These are phyloP conservation scores for Drosophila ezoana DNA, from an alignment of 2,888 invertebrate species.

Conservation along the genomic window DNA sequence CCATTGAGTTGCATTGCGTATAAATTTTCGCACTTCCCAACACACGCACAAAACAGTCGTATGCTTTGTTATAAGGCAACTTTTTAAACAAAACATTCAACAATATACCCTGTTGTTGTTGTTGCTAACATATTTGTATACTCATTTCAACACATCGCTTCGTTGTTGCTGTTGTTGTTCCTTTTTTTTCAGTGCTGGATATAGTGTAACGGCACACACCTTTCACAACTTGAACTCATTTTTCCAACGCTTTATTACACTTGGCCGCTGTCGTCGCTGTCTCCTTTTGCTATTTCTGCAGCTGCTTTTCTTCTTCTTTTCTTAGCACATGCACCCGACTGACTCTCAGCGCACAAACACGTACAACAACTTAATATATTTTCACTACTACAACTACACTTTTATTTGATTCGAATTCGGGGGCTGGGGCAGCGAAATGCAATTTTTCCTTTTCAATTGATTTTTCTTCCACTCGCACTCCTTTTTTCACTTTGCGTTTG, in stretches of 20 bases:
- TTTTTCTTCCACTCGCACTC: conserved; percentile 67
- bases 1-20: conserved; percentile 51
- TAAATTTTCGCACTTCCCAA: conserved; percentile 60
- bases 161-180: conserved; percentile 39
- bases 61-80: conserved; percentile 52
- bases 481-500: conserved; percentile 54
- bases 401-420: conserved; percentile 52
- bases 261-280: conserved; percentile 56
- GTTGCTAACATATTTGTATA: conserved; percentile 53
- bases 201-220: conserved; percentile 81
- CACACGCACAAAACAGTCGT: conserved; percentile 30
- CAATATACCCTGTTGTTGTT: conserved; percentile 46
- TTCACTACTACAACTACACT: conserved; percentile 57
- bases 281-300: conserved; percentile 79
- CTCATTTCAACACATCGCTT: conserved; percentile 66
- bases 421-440: conserved; percentile 67
- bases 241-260: conserved; percentile 68
- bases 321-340: conserved; percentile 63
- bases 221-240: conserved; percentile 84
- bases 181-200: conserved; percentile 43
- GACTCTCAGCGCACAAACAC: conserved; percentile 48
- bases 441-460: conserved; percentile 76
- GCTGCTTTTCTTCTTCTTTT: conserved; percentile 57
- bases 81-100: conserved; percentile 55
- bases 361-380: conserved; percentile 63